These are phyloP conservation scores for Dicrurus megarhynchus DNA, from an alignment of 2,113 vertebrate genomes.

Conservation along the genomic window DNA sequence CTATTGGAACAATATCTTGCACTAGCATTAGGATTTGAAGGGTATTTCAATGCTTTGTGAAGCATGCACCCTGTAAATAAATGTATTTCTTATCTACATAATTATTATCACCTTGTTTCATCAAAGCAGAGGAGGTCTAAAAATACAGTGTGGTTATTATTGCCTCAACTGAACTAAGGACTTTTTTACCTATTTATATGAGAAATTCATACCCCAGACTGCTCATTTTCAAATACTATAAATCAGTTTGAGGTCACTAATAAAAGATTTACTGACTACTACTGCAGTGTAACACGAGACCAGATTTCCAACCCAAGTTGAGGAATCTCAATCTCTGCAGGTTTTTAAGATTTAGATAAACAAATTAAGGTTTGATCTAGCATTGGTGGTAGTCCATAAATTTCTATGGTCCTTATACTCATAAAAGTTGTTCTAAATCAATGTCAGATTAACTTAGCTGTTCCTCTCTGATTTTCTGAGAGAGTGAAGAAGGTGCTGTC, in stretches of 20 bases:
- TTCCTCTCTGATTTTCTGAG: not conserved
- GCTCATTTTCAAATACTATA: not conserved
- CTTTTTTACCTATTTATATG: not conserved
- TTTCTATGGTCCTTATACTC: not conserved
- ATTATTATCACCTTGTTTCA: not conserved
- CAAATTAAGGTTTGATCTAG: not conserved
- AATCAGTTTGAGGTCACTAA: not conserved
- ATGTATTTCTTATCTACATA: not conserved
- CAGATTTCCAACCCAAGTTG: not conserved
- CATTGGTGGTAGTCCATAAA: not conserved
- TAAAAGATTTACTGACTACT: not conserved
- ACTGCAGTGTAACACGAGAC: not conserved
- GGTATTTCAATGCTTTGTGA: not conserved
- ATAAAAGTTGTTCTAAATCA: not conserved
- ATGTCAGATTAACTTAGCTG: not conserved
- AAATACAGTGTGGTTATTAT: not conserved
- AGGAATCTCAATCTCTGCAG: not conserved
- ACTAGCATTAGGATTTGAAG: not conserved
- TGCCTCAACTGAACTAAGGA: not conserved
- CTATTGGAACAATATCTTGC: not conserved
- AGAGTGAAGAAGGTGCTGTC: not conserved
- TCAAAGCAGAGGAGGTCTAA: not conserved
- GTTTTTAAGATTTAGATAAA: not conserved
- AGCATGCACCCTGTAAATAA: not conserved
- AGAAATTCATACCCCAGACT: not conserved